Evolutionary conservation across 2,113 vertebrate genomes (phyloP).

Genomic region (Zapus hudsonius): DNA sequence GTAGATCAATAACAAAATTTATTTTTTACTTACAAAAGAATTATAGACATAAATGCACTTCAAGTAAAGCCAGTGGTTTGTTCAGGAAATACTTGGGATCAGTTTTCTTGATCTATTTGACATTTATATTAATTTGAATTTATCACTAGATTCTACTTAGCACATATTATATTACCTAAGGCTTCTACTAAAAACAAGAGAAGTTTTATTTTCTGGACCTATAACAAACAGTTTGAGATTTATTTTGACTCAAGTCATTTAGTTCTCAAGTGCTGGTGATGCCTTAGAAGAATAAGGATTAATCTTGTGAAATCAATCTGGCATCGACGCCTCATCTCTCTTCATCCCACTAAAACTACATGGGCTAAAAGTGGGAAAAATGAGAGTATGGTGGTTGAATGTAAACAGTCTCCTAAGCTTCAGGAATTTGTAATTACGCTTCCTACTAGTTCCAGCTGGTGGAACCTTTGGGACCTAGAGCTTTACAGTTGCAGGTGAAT

Average conservation of each 20-base stretch:
- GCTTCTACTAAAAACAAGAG: background rate
- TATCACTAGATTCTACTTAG: background rate
- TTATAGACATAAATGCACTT: background rate
- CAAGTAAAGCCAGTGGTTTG: background rate
- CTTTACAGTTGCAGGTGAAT: no score
- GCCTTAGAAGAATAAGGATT: background rate
- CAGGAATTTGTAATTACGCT: no score
- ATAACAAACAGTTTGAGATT: background rate
- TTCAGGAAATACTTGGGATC: background rate
- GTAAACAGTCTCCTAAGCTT: no score
- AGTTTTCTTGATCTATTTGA: background rate
- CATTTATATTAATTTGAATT: background rate
- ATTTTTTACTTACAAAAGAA: conserved; percentile 24
- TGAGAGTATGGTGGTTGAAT: no score
- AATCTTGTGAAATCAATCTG: background rate
- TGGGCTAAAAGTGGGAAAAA: background rate
- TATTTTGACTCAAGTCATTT: background rate
- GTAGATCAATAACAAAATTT: conserved; percentile 29
- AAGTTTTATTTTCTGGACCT: background rate
- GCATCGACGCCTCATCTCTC: no score
- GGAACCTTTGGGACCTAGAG: no score
- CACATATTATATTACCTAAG: background rate
- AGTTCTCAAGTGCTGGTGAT: background rate
- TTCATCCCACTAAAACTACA: background rate
- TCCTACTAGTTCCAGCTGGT: no score